phyloP scores from a whole-genome alignment of 2,113 vertebrate genomes.

The Puntigrus tetrazona region DNA sequence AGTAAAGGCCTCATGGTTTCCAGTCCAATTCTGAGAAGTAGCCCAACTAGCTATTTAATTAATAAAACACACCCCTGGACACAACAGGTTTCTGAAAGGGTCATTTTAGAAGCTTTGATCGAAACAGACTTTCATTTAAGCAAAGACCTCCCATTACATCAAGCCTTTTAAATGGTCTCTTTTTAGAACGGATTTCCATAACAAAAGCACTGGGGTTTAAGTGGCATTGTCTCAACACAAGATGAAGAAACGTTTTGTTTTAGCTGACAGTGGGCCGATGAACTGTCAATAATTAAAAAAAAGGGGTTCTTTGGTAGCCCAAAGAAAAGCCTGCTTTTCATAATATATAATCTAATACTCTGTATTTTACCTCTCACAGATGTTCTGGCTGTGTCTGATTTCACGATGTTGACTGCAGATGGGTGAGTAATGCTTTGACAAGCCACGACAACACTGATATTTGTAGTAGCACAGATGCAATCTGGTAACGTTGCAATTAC shows the following conservation, averaged over 20 bases:
- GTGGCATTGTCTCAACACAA: slow-evolving; percentile 58
- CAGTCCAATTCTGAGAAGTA: neutral
- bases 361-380: neutral
- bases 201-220: slow-evolving; percentile 65
- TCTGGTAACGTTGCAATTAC: neutral
- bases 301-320: neutral
- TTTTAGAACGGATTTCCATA: slow-evolving; percentile 68
- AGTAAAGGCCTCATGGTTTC: neutral
- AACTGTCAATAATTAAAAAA: slow-evolving; percentile 38
- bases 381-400: slow-evolving; percentile 8
- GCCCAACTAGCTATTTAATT: slow-evolving; percentile 45
- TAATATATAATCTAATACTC: neutral
- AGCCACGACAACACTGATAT: slow-evolving; percentile 12
- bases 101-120: slow-evolving; percentile 65
- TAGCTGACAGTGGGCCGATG: slow-evolving; percentile 55
- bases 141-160: slow-evolving; percentile 58
- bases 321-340: neutral
- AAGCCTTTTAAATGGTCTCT: slow-evolving; percentile 64
- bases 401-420: neutral
- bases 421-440: slow-evolving; percentile 11
- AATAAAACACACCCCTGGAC: slow-evolving; percentile 36
- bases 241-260: slow-evolving; percentile 53
- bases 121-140: slow-evolving; percentile 43
- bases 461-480: slow-evolving; percentile 4
- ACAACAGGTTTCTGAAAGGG: slow-evolving; percentile 62